Percentiles rank a stretch among this genome's conserved stretches.
phyloP scores from a whole-genome alignment of 2,888 invertebrate species.

The Polymixis lichenea region DNA sequence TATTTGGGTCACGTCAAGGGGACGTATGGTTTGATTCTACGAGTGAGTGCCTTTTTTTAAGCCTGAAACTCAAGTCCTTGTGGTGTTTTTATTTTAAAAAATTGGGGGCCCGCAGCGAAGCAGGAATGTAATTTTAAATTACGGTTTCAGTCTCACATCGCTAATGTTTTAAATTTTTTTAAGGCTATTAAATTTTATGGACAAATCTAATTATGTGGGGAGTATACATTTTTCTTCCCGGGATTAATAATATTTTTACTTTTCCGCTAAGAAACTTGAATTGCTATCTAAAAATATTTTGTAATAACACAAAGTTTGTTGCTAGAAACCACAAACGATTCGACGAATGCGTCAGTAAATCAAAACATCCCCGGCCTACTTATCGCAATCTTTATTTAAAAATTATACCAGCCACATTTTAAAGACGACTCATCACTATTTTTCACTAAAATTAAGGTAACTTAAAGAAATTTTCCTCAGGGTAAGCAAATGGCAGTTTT shows the following conservation, averaged over 20 bases:
- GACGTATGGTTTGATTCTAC: conserved; percentile 58
- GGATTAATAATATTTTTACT: neutral
- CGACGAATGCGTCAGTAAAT: conserved; percentile 40
- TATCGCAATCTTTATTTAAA: conserved; percentile 65
- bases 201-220: neutral
- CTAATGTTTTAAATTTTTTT: neutral
- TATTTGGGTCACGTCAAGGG: conserved; percentile 77
- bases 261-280: neutral
- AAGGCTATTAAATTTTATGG: neutral
- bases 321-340: conserved; percentile 29
- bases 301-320: conserved; percentile 38
- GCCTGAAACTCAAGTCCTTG: conserved; percentile 6
- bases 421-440: conserved; percentile 75
- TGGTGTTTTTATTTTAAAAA: neutral
- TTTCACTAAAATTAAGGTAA: conserved; percentile 77
- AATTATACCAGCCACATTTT: conserved; percentile 68
- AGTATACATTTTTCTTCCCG: neutral
- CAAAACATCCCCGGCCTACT: conserved; percentile 54
- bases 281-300: conserved; percentile 13
- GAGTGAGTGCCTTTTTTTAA: conserved; percentile 52
- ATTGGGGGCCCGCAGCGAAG: neutral
- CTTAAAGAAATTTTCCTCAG: conserved; percentile 75
- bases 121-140: neutral
- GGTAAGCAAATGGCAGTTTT: conserved; percentile 78
- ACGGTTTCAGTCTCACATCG: neutral